phyloP scores from a whole-genome alignment of 2,113 vertebrate species.

The Isichthys henryi region DNA sequence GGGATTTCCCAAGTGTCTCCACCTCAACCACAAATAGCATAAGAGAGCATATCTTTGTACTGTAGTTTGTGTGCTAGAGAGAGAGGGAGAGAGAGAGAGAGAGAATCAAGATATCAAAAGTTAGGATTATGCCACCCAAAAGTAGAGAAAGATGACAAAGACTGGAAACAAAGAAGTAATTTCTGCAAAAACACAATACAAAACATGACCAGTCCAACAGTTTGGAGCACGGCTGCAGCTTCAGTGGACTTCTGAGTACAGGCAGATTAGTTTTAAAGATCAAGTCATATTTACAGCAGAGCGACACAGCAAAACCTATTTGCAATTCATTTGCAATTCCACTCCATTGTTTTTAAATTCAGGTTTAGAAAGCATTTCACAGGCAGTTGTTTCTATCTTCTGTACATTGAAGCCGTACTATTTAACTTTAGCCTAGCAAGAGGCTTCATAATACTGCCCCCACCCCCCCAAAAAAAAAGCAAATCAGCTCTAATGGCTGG shows the following conservation, averaged over 20 bases:
- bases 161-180: not conserved
- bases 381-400: too few species aligned
- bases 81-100: not conserved
- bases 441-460: not conserved
- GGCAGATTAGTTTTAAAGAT: conserved; percentile 10
- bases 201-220: not conserved
- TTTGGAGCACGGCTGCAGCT: not conserved
- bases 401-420: not conserved
- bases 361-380: conserved; percentile 46
- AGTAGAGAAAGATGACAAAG: not conserved
- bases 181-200: not conserved
- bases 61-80: not conserved
- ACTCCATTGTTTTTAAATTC: conserved; percentile 35
- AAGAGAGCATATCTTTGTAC: not conserved
- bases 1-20: not conserved
- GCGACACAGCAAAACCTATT: conserved; percentile 20
- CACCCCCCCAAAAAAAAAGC: not conserved
- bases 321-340: conserved; percentile 34
- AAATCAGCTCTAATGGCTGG: not conserved
- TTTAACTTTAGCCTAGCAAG: not conserved
- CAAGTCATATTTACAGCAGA: not conserved
- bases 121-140: not conserved
- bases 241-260: not conserved
- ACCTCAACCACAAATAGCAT: not conserved
- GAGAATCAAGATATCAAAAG: not conserved